Evolutionary conservation across 2,113 vertebrate genomes (phyloP), one percentile per base, ranked within the genome.

Genomic region (Mixornis gularis): DNA sequence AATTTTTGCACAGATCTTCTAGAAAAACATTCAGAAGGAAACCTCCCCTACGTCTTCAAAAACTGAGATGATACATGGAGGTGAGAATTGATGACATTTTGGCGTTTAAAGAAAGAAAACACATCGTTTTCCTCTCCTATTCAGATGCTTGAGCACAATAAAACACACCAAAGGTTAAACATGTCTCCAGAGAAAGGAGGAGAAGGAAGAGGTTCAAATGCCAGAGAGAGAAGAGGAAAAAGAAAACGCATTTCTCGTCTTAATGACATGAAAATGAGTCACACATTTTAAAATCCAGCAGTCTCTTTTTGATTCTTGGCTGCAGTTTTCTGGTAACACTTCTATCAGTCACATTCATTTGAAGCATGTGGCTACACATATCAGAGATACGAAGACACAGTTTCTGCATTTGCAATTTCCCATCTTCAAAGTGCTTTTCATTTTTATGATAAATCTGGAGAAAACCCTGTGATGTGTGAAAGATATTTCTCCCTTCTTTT

Each of bases 301-400:
- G 34, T 58, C 30, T 34, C 13, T 69, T 93, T 92, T 77, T 92
- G 49, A 88, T 78, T 78, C 41, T 65, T 88, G 60, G 56, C 36
- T 10, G 3, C 64, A 41, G 51, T 72, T 84, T 89, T 85, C 81
- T 74, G 88, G 80, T 83, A 90, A 84, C 58, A 48, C 83, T 97
- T 97, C 95, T 56, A 91, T 97, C 95, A 96, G 52, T 82, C 89
- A 86, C 48, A 94, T 78, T 65, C 43, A 55, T 70, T 64, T 93
- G 89, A 81, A 93, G 71, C 90, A 73, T 59, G 62, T 36, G 73
- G 91, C 7, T 20, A 91, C 79, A 72, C 43, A 66, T 49, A 79
- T 17, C 65, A 40, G 55, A 94, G 40, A 73, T 74, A 88, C 0
- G 43, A 85, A 95, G 79, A 79, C 32, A 83, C 49, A 73, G 44